Percentiles rank a stretch among this genome's conserved stretches.
Conservation (phyloP, 2,888 invertebrate species). For the Platypus cylindrus region DNA sequence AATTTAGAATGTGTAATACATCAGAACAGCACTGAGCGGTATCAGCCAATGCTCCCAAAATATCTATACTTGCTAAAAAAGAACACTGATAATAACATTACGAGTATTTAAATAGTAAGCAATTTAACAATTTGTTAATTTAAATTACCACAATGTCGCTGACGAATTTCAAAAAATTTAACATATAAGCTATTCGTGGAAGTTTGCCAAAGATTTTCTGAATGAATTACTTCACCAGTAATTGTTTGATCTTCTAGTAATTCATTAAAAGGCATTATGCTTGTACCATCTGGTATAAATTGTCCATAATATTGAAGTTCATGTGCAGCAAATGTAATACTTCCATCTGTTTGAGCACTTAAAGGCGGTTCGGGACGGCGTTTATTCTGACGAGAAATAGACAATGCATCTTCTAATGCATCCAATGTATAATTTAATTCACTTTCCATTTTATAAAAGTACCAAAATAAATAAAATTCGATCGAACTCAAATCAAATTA, state of each 20-base stretch:
- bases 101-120: background rate
- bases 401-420: constrained; percentile 30
- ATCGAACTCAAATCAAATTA: too few species aligned
- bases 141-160: constrained; percentile 26
- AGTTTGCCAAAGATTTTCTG: constrained; percentile 27
- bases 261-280: constrained; percentile 14
- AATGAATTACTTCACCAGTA: constrained; percentile 27
- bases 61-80: constrained; percentile 23
- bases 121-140: background rate
- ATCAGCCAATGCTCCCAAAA: constrained; percentile 30
- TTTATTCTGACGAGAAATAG: constrained; percentile 22
- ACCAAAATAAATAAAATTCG: too few species aligned
- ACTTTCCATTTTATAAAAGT: constrained; percentile 21
- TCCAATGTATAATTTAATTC: constrained; percentile 31
- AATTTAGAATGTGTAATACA: constrained; percentile 29
- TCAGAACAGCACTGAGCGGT: constrained; percentile 33
- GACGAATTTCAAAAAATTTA: constrained; percentile 33
- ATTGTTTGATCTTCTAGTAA: constrained; percentile 22
- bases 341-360: constrained; percentile 17
- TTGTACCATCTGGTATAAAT: constrained; percentile 16
- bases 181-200: constrained; percentile 29
- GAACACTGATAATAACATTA: background rate
- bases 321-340: constrained; percentile 21
- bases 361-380: constrained; percentile 2
- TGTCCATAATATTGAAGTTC: too few species aligned